These are phyloP conservation scores for Gallinago jamesoni DNA, from an alignment of 2,113 vertebrate species.

Conservation along the genomic window DNA sequence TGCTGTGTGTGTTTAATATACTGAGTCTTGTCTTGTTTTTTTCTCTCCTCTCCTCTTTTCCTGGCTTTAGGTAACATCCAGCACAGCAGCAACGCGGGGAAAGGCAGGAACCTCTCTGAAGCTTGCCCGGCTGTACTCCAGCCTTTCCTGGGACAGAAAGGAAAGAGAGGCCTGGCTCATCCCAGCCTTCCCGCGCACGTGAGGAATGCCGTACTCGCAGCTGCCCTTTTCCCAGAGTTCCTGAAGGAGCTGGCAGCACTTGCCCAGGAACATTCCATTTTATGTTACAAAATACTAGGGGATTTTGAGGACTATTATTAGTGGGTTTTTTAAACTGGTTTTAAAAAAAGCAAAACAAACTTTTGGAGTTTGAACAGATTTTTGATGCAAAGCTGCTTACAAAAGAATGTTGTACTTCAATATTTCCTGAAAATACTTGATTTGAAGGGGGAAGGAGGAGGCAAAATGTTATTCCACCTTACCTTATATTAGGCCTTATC, in stretches of 20 bases:
- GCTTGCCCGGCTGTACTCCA: conserved; percentile 68
- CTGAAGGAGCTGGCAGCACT: conserved; percentile 96
- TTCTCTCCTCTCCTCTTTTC: background rate
- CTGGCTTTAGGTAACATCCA: conserved; percentile 77
- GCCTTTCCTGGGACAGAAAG: conserved; percentile 71
- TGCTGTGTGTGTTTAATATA: background rate
- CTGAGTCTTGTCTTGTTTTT: background rate
- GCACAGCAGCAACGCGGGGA: conserved; percentile 57
- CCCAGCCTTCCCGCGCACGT: conserved; percentile 78
- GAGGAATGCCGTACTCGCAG: conserved; percentile 86
- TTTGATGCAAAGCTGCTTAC: conserved; percentile 72
- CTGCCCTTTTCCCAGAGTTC: conserved; percentile 94
- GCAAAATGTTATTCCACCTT: conserved; percentile 9
- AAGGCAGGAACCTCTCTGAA: conserved; percentile 60
- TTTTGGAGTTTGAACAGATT: conserved; percentile 50
- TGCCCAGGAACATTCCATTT: conserved; percentile 93
- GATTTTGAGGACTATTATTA: conserved; percentile 79
- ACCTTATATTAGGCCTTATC: conserved; percentile 25
- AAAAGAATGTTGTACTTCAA: conserved; percentile 58
- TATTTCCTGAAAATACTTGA: conserved; percentile 81
- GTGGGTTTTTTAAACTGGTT: background rate
- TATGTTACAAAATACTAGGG: conserved; percentile 84
- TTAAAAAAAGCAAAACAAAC: background rate
- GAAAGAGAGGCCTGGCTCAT: conserved; percentile 73
- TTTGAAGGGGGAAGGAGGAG: conserved; percentile 9